Base-by-base conservation (phyloP, 2,113 vertebrate genomes). In the Myotis yumanensis region DNA sequence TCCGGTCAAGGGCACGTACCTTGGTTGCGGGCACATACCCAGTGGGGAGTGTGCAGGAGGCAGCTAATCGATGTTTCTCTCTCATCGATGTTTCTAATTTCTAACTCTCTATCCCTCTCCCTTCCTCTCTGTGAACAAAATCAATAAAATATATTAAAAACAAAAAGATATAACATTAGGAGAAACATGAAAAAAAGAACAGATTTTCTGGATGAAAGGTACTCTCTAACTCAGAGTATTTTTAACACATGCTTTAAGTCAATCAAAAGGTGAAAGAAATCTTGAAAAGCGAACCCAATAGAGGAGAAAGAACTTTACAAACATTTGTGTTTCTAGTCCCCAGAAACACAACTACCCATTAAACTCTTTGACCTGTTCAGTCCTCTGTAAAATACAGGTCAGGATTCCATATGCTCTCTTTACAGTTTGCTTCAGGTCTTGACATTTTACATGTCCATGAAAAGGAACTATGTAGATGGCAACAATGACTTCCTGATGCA, bases 201-300 rank as follows among this genome's bases (percentile, higher is more conserved):
- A 69, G 20, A 71, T 81, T 89, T 89, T 68, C 62, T 89, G 11
- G 73, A 79, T 80, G 32, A 97, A 96, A 90, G 11, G 37, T 89
- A 46, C 32, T 82, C 43, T 90, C 68, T 86, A 72, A 35, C 40
- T 75, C 23, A 81, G 32, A 91, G 22, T 68, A 86, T 64, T 92
- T 92, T 94, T 57, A 91, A 85, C 40, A 94, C 16, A 11, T 75
- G 14, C 23, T 54, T 54, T 69, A 95, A 68, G 17, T 68, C 30
- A 66, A 76, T 71, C n/a, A 81, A 40, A 94, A 85, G 32, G 59
- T 54, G 37, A 88, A 88, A 84, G 57, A 88, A 81, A 81, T n/a
- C 17, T 9, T 81, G 23, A 89, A 89, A 89, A 91, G 46, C 80
- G 48, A 91, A 77, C 37, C 32, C 28, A 14, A 52, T 11, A 62